Evolutionary conservation across 2,797 vertebrate genomes (phyloP).

Genomic region (Acestrorhynchus altus): DNA sequence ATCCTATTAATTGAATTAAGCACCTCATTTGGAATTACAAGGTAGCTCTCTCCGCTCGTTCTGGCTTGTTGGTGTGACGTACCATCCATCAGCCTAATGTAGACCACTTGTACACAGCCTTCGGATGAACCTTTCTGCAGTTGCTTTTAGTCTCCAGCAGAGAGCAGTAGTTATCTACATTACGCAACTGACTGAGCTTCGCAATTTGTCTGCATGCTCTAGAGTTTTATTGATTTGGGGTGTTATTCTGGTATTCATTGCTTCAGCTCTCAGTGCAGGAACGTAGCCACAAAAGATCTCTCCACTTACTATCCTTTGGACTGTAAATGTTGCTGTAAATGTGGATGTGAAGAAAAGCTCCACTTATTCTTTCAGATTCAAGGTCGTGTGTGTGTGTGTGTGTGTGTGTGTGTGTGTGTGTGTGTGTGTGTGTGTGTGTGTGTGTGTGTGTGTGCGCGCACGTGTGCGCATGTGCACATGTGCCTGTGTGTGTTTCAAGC

Average conservation of each 20-base stretch:
- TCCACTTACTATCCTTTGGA: slow-evolving; percentile 25
- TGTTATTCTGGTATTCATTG: neutral
- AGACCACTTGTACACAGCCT: slow-evolving; percentile 7
- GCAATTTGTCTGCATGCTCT: neutral
- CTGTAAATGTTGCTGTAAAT: slow-evolving; percentile 53
- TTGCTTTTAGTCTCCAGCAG: slow-evolving; percentile 68
- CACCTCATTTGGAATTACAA: neutral
- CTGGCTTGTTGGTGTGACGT: slow-evolving; percentile 1
- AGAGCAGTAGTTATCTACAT: slow-evolving; percentile 64
- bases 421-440: too few species aligned
- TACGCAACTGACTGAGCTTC: neutral
- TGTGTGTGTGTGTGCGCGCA: neutral
- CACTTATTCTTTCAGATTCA: slow-evolving; percentile 14
- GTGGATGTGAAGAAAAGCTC: slow-evolving; percentile 18
- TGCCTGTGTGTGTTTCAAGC: neutral
- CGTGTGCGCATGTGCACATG: neutral
- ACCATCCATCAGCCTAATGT: neutral
- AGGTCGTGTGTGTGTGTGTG: slow-evolving; percentile 26
- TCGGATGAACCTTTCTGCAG: slow-evolving; percentile 52
- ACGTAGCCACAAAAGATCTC: slow-evolving; percentile 28
- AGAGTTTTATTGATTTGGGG: neutral
- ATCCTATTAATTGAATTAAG: slow-evolving; percentile 41
- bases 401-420: too few species aligned
- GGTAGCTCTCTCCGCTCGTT: neutral
- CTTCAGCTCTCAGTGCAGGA: neutral